These are phyloP conservation scores for Parotia lawesii DNA, from an alignment of 2,113 vertebrate genomes.

Conservation along the genomic window DNA sequence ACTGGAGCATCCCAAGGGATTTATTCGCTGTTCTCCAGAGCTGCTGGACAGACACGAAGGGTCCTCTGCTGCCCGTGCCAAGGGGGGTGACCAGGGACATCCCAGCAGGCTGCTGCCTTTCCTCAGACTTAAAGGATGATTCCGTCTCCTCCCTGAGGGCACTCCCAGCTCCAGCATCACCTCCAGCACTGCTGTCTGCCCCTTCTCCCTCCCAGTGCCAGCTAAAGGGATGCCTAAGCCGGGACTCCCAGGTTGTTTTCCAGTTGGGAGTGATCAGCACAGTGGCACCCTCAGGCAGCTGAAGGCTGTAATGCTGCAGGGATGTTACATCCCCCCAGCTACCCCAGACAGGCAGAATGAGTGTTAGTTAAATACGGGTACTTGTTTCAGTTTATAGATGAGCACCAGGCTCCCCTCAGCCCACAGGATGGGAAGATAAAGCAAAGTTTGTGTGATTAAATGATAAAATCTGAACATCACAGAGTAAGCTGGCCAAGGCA, in stretches of 20 bases:
- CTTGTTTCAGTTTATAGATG: background rate
- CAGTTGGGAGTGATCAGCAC: background rate
- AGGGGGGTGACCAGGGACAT: background rate
- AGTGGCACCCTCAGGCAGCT: background rate
- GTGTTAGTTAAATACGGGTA: background rate
- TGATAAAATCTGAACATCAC: background rate
- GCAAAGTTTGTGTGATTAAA: background rate
- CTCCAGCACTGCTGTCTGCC: background rate
- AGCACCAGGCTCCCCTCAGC: background rate
- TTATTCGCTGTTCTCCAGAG: background rate
- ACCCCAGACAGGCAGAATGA: background rate
- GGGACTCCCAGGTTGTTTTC: background rate
- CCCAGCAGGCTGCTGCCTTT: background rate
- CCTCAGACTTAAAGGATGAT: background rate
- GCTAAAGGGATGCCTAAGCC: background rate
- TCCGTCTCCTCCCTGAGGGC: background rate
- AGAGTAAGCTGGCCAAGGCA: background rate
- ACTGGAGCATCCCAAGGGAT: background rate
- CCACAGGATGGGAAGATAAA: background rate
- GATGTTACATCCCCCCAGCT: background rate
- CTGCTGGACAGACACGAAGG: background rate
- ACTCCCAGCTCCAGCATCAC: background rate
- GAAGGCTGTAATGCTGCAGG: background rate
- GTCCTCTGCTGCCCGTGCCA: background rate
- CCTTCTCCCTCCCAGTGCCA: background rate